Percentiles rank a stretch among this genome's conserved stretches.
phyloP scores from a whole-genome alignment of 2,113 vertebrate genomes.

The Chionodraco myersi region DNA sequence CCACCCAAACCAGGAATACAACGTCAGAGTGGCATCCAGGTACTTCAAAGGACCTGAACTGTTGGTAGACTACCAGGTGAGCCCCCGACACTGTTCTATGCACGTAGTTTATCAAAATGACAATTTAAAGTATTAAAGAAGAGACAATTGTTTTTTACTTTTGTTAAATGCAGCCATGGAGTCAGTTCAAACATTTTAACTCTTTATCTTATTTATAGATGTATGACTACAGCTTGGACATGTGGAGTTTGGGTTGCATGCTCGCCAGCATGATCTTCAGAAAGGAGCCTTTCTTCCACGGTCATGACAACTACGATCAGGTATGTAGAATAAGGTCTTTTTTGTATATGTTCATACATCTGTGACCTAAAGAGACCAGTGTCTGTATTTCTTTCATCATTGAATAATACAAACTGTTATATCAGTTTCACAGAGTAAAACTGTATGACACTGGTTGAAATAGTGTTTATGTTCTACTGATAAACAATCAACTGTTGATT shows the following conservation, averaged over 20 bases:
- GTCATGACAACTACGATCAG: constrained; percentile 91
- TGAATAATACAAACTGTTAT: too few species aligned
- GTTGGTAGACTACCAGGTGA: constrained; percentile 90
- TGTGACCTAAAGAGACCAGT: not conserved
- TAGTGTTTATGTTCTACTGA: not conserved
- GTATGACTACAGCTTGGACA: constrained; percentile 92
- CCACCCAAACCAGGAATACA: constrained; percentile 91
- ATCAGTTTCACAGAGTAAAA: not conserved
- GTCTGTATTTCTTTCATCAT: not conserved
- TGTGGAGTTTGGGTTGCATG: constrained; percentile 92
- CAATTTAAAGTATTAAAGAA: too few species aligned
- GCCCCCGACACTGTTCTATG: not conserved
- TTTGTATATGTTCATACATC: not conserved
- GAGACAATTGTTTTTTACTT: not conserved
- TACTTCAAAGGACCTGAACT: constrained; percentile 92
- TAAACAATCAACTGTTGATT: not conserved
- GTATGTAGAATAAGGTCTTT: constrained; percentile 51
- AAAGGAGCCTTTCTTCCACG: constrained; percentile 91
- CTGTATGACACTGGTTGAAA: not conserved
- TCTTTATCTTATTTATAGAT: constrained; percentile 76
- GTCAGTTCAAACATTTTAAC: not conserved
- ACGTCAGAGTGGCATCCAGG: constrained; percentile 88
- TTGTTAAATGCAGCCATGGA: not conserved
- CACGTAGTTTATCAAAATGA: not conserved
- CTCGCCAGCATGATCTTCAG: constrained; percentile 91